These are phyloP conservation scores for Polypedilum vanderplanki DNA, from an alignment of 1,140 invertebrate species.

Conservation along the genomic window DNA sequence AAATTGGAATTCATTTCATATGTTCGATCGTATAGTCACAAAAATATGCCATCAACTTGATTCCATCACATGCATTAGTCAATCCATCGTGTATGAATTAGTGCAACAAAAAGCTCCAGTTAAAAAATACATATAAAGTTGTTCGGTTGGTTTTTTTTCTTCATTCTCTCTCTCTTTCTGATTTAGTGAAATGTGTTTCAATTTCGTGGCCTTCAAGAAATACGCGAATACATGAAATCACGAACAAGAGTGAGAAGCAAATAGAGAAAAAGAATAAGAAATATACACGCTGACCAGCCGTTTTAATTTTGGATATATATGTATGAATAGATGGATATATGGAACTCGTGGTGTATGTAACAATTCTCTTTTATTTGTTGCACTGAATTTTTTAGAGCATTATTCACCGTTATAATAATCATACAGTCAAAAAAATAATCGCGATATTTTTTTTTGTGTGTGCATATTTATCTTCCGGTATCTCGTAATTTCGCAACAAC, in stretches of 20 bases:
- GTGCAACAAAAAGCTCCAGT: background rate
- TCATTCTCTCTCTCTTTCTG: background rate
- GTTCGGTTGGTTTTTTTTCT: conserved; percentile 16
- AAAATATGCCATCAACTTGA: background rate
- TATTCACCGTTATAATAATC: conserved; percentile 13
- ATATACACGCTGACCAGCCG: background rate
- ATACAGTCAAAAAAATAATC: background rate
- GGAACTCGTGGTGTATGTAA: background rate
- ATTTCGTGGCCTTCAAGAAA: conserved; percentile 8
- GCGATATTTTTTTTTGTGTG: no score
- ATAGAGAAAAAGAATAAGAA: background rate
- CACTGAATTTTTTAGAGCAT: conserved; percentile 12
- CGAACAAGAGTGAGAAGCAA: background rate
- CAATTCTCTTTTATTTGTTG: background rate
- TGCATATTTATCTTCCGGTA: background rate
- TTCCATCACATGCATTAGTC: background rate
- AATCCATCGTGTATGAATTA: background rate
- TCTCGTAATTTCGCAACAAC: background rate
- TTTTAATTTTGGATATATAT: background rate
- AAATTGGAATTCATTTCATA: background rate
- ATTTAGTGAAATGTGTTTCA: conserved; percentile 19
- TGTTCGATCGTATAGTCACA: no score
- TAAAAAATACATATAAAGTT: background rate
- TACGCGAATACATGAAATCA: conserved; percentile 15
- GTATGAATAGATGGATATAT: background rate